Evolutionary conservation across 1,140 invertebrate species (phyloP).

Genomic region (Listronotus bonariensis): DNA sequence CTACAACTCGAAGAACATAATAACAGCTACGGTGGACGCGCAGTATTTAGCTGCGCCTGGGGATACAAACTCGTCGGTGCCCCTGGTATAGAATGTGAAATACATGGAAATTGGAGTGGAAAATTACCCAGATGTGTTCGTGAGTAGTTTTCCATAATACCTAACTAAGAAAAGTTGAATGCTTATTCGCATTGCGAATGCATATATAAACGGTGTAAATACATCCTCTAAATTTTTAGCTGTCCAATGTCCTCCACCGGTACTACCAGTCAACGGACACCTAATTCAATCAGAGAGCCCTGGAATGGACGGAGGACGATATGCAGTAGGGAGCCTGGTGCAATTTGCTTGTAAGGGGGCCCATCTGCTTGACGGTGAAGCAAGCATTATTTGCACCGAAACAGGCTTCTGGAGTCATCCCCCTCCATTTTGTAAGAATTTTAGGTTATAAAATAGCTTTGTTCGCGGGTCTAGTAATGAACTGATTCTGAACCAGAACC

Average conservation of each 20-base stretch:
- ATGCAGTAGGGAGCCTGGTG: constrained; percentile 77
- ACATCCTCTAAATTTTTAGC: constrained; percentile 60
- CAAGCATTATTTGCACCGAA: constrained; percentile 82
- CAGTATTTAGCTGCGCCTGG: constrained; percentile 80
- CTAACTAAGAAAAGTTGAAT: constrained; percentile 2
- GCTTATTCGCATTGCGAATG: too few species aligned
- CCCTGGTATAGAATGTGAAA: constrained; percentile 75
- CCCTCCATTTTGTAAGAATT: constrained; percentile 76
- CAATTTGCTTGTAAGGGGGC: constrained; percentile 75
- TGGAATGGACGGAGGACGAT: constrained; percentile 60
- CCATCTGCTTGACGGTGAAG: constrained; percentile 76
- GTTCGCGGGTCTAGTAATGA: too few species aligned
- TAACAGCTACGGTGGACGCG: constrained; percentile 68
- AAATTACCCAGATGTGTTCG: constrained; percentile 73
- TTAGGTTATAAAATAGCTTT: constrained; percentile 28
- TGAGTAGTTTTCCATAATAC: too few species aligned
- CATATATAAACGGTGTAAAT: not conserved
- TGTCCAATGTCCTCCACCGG: constrained; percentile 76
- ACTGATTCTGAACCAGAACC: too few species aligned
- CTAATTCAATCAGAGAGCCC: constrained; percentile 62
- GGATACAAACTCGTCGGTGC: constrained; percentile 75
- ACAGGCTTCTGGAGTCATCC: constrained; percentile 85
- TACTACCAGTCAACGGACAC: constrained; percentile 72
- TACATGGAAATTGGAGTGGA: constrained; percentile 78
- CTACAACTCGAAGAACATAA: constrained; percentile 67